phyloP scores from a whole-genome alignment of 1,140 invertebrate species.

The Anagrus nilaparvatae region DNA sequence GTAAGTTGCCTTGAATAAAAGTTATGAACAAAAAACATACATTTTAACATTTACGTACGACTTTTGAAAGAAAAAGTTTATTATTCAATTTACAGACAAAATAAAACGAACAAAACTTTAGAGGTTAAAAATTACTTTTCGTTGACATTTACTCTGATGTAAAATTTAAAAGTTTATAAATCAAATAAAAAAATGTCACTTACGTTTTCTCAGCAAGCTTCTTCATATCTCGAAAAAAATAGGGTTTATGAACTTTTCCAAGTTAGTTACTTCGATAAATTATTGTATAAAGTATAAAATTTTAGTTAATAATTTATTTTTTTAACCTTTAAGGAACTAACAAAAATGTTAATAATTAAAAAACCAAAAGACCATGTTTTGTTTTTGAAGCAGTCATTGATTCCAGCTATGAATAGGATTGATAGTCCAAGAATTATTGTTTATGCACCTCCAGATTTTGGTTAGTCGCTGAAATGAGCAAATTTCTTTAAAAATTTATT shows the following conservation, averaged over 20 bases:
- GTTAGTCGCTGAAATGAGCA: conserved; percentile 10
- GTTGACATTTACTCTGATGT: no score
- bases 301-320: not conserved
- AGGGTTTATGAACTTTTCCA: conserved; percentile 44
- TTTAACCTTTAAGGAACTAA: conserved; percentile 38
- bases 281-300: conserved; percentile 1
- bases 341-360: conserved; percentile 38
- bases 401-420: conserved; percentile 31
- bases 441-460: conserved; percentile 32
- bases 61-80: no score
- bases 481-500: no score
- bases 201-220: conserved; percentile 32
- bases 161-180: no score
- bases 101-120: no score
- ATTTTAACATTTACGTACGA: no score
- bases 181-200: conserved; percentile 28
- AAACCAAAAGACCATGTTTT: conserved; percentile 41
- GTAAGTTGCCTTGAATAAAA: no score
- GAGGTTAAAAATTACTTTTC: no score
- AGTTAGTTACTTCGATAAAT: conserved; percentile 21
- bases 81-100: no score
- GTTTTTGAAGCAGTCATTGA: conserved; percentile 40
- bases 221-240: conserved; percentile 45
- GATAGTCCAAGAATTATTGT: conserved; percentile 39
- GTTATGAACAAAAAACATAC: no score